Percentiles rank a stretch among this genome's conserved stretches.
Evolutionary conservation across 2,888 invertebrate species (phyloP).

Genomic region (Clepsis dumicolana): DNA sequence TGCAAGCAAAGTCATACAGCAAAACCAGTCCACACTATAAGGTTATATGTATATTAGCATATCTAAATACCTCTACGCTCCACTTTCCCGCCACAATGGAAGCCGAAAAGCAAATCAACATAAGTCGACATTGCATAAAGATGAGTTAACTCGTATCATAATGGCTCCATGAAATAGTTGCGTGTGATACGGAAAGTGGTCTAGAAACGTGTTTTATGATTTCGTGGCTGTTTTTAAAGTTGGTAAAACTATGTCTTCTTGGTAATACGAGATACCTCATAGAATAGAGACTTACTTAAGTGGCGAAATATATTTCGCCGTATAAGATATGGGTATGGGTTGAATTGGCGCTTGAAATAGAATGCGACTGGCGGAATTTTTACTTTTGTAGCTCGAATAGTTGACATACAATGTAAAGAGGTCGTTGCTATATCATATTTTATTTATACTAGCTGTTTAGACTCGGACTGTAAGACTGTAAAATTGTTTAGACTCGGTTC

Average conservation of each 20-base stretch:
- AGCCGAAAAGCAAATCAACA: constrained; percentile 40
- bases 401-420: constrained; percentile 23
- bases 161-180: constrained; percentile 36
- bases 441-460: background rate
- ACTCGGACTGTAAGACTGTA: no score
- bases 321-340: constrained; percentile 19
- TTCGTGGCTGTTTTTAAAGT: background rate
- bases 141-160: constrained; percentile 43
- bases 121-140: constrained; percentile 44
- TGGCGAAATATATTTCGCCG: constrained; percentile 17
- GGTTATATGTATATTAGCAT: constrained; percentile 47
- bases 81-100: constrained; percentile 47
- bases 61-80: constrained; percentile 48
- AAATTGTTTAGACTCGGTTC: no score
- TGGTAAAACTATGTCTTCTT: no score
- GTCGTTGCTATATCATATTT: background rate
- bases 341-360: constrained; percentile 14
- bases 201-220: background rate
- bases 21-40: constrained; percentile 31
- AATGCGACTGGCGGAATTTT: constrained; percentile 23
- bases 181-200: constrained; percentile 18
- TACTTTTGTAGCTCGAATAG: constrained; percentile 17
- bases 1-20: constrained; percentile 10
- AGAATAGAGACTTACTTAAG: constrained; percentile 3
- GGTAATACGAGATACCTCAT: background rate